Evolutionary conservation across 2,113 vertebrate species (phyloP), one percentile per base, ranked within the genome.

Genomic region (Callaeas wilsoni): DNA sequence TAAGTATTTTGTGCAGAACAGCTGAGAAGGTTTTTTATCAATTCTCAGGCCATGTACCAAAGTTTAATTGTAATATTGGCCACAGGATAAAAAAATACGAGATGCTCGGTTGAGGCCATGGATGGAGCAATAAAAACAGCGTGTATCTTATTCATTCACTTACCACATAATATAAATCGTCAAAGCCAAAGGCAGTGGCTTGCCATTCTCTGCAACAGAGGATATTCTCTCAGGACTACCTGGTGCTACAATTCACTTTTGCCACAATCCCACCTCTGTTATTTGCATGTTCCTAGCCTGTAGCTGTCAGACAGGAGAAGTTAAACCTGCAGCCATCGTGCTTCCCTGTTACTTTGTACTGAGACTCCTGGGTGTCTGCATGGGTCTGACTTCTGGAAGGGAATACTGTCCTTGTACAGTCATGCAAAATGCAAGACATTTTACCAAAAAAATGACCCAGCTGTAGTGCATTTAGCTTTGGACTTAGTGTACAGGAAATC

Each of bases 1-100:
- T 94, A 93, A 92, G 88, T 90, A 86, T 60, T 93, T 94, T 25
- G 65, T 84, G 88, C 84, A 74, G 78, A 78, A 64, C 37, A 70
- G 44, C 79, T 42, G 63, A 81, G 82, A 49, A 52, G 18, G 11
- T 2, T 49, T 80, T 70, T 59, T 39, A 60, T 67, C 46, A 50
- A 50, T 68, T 78, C 44, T 52, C 49, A 59, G 44, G 10, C 5
- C 25, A 26, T 41, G 32, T 46, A 49, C 20, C 32, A 74, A 68
- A 23, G n/a, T 78, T 89, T 89, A 80, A 74, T 39, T 94, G 30
- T 56, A 79, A 26, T 84, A 49, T 56, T 86, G 92, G 42, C 50
- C 60, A 49, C 22, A 35, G 68, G 23, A 69, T 67, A 39, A 76
- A 82, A 68, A 57, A n/a, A 35, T 10, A 63, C 50, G 26, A 77